phyloP scores from a whole-genome alignment of 1,140 invertebrate species.

The Neotoxoptera formosana region DNA sequence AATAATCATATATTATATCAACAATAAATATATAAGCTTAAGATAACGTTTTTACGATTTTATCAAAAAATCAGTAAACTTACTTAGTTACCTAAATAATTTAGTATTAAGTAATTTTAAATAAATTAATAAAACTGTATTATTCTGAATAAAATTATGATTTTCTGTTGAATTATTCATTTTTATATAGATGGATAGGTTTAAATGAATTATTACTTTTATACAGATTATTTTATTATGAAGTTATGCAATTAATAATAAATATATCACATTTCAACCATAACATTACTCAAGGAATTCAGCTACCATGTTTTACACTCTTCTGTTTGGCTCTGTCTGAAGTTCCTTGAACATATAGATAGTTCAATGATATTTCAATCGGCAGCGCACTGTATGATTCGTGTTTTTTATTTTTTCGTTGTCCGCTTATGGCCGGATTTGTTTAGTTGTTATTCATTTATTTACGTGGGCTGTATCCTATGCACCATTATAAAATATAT shows the following conservation, averaged over 20 bases:
- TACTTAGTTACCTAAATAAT: background rate
- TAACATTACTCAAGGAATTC: background rate
- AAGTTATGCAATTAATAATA: background rate
- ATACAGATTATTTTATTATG: background rate
- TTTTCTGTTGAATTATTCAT: background rate
- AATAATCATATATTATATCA: background rate
- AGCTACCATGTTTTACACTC: background rate
- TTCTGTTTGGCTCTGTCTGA: background rate
- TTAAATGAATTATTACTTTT: background rate
- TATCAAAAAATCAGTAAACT: background rate
- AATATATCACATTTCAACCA: background rate
- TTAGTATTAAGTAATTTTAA: background rate
- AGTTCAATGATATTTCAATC: background rate
- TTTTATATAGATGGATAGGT: background rate
- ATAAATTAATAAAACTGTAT: background rate
- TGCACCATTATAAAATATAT: background rate
- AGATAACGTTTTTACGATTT: background rate
- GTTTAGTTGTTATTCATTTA: background rate
- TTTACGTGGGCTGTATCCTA: background rate
- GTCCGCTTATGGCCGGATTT: background rate
- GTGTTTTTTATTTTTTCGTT: background rate
- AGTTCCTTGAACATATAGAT: background rate
- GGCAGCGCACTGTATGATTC: background rate
- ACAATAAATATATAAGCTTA: background rate
- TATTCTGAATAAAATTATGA: background rate